Evolutionary conservation across 2,797 vertebrate genomes (phyloP), one percentile per base, ranked within the genome.

Genomic region (Phataginus tetradactyla): DNA sequence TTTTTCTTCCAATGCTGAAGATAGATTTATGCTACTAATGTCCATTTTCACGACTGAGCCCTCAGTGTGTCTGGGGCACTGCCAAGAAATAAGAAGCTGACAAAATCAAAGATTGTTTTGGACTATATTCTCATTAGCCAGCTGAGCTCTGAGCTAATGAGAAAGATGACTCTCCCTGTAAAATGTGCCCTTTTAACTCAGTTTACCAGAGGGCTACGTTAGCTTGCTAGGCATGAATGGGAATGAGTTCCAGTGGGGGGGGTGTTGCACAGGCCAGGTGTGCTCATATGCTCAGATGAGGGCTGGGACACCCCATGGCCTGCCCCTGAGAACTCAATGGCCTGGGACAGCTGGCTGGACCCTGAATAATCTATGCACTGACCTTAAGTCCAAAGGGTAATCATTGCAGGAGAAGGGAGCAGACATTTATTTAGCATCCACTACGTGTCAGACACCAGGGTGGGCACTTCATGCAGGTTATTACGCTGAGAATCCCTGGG

Each of bases 231-330:
- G 64, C 81, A 89, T 83, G 74, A 84, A 77, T 59, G 34, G 55
- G 25, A 45, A 37, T 45, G 83, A 74, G 79, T 90, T 91, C 92
- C 79, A 90, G 37, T 23, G 21, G 64, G 13, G 81, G 49, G 71
- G 84, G 45, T 63, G 57, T 68, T 63, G n/a, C 39, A 61, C 0
- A 80, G 71, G 61, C 92, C 92, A 91, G 92, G 95, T 97, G 94
- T 49, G 81, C 45, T 51, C 63, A 37, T 51, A 63, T 68, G 59
- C 57, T 49, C 23, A 39, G 42, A 89, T 66, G 77, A 77, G 29
- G 85, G 63, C 20, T 7, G 45, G 79, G 49, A 77, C 45, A 49
- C 29, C 53, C n/a, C 42, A 32, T 39, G 29, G 61, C 49, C 66
- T 39, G 18, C 42, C 77, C 71, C 34, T 25, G 27, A 55, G 51